Percentiles rank a stretch among this genome's conserved stretches.
Conservation (phyloP, 2,888 invertebrate genomes). For the Drosophila incognita region DNA sequence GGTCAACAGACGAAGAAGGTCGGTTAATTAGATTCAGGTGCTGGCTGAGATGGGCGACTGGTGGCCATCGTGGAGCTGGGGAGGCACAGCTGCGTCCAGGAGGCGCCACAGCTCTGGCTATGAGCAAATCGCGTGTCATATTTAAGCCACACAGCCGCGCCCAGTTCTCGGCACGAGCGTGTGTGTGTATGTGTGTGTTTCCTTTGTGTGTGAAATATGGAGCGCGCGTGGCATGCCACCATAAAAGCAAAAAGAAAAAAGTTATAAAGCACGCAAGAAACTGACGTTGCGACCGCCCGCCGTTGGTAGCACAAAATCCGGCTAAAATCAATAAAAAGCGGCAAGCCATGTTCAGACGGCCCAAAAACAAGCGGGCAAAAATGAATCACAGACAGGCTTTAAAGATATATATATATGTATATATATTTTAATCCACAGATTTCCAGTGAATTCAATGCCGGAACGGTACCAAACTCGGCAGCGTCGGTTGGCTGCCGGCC, state of each 20-base stretch:
- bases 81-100: conserved; percentile 11
- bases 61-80: not conserved
- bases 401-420: conserved; percentile 9
- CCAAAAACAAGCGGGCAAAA: conserved; percentile 7
- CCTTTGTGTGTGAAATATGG: conserved; percentile 55
- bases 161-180: conserved; percentile 29
- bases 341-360: conserved; percentile 61
- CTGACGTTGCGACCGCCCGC: conserved; percentile 34
- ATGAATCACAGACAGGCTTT: conserved; percentile 47
- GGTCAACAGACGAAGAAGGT: conserved; percentile 17
- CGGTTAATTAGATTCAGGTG: conserved; percentile 39
- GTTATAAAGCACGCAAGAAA: conserved; percentile 20
- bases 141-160: conserved; percentile 50
- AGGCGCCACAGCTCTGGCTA: conserved; percentile 53
- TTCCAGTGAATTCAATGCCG: conserved; percentile 26
- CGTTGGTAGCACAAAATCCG: conserved; percentile 63
- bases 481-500: not conserved
- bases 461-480: conserved; percentile 37
- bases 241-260: conserved; percentile 22
- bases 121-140: conserved; percentile 69
- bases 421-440: conserved; percentile 9
- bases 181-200: conserved; percentile 28
- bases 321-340: conserved; percentile 73
- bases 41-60: conserved; percentile 1
- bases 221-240: conserved; percentile 67